phyloP scores from a whole-genome alignment of 1,140 invertebrate species.

The Rhagoletis pomonella region DNA sequence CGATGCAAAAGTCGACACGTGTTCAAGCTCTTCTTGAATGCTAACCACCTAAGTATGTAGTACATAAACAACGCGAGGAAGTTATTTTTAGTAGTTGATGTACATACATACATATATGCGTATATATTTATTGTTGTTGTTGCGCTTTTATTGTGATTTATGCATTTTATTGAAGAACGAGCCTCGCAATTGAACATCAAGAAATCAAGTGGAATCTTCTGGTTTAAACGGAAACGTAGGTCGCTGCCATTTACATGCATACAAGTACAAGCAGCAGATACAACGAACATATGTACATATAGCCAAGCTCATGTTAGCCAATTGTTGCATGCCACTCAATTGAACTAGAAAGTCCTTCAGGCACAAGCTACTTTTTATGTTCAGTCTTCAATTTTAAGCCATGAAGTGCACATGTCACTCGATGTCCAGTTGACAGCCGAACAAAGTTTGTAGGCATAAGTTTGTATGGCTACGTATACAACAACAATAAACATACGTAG shows the following conservation, averaged over 20 bases:
- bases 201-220: not conserved
- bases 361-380: constrained; percentile 9
- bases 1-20: not conserved
- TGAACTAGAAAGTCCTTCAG: constrained; percentile 1
- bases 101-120: not conserved
- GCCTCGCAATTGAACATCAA: not conserved
- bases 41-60: no score
- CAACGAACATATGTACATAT: no score
- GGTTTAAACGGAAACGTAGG: no score
- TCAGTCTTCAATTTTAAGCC: constrained; percentile 1
- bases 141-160: not conserved
- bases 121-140: not conserved
- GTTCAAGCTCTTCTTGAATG: not conserved
- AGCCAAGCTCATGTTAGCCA: not conserved
- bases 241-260: no score
- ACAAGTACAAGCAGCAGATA: no score
- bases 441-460: not conserved
- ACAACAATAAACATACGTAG: no score
- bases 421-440: not conserved
- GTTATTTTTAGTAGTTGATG: no score
- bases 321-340: not conserved
- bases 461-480: no score
- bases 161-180: constrained; percentile 6
- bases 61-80: no score
- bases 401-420: constrained; percentile 35